These are phyloP conservation scores for Diadromus collaris DNA, from an alignment of 2,888 invertebrate genomes.

Conservation along the genomic window DNA sequence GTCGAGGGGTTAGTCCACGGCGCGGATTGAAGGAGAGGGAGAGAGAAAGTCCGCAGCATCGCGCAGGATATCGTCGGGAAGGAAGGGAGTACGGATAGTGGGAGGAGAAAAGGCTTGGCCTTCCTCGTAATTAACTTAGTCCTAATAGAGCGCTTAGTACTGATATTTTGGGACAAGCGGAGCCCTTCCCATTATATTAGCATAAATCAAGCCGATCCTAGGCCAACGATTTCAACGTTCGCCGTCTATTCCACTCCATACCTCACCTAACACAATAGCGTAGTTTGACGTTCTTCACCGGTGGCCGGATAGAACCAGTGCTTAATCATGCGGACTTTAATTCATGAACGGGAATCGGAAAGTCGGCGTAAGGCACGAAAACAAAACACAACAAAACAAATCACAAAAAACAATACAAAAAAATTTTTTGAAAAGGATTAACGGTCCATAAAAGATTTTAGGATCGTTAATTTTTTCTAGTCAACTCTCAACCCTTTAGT, in stretches of 20 bases:
- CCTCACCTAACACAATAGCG: conserved; percentile 15
- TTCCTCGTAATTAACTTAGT: conserved; percentile 74
- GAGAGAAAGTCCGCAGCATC: conserved; percentile 51
- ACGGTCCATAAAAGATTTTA: conserved; percentile 28
- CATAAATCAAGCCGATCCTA: conserved; percentile 70
- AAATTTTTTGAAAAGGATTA: conserved; percentile 7
- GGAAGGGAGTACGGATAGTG: conserved; percentile 58
- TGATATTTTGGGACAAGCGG: conserved; percentile 67
- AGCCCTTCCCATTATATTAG: conserved; percentile 69
- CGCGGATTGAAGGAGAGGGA: conserved; percentile 43
- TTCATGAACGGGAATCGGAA: conserved; percentile 21
- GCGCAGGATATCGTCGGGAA: conserved; percentile 52
- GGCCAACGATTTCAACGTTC: conserved; percentile 45
- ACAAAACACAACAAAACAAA: neutral
- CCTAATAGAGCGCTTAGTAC: conserved; percentile 75
- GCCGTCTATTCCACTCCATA: conserved; percentile 33
- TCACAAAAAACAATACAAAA: no score
- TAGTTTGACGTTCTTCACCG: conserved; percentile 2
- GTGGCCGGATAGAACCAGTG: conserved; percentile 27
- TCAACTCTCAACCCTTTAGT: conserved; percentile 5
- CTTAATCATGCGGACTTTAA: conserved; percentile 37
- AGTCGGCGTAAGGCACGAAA: conserved; percentile 15
- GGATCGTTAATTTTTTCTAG: neutral
- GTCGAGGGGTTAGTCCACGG: conserved; percentile 33
- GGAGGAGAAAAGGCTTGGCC: conserved; percentile 65